Evolutionary conservation across 1,140 invertebrate species (phyloP).

Genomic region (Arion vulgaris): DNA sequence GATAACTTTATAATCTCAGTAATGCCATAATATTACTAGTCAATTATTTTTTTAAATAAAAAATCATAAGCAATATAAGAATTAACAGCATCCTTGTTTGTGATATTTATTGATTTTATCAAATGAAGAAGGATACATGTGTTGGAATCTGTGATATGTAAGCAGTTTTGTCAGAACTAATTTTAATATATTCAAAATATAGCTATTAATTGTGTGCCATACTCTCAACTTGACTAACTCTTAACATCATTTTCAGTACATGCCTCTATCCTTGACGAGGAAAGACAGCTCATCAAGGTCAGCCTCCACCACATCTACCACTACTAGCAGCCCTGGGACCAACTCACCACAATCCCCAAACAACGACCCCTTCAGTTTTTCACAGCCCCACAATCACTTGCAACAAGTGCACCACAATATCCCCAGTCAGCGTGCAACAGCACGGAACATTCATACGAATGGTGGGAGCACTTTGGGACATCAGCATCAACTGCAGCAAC

Average conservation of each 20-base stretch:
- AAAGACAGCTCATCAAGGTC: slow-evolving; percentile 79
- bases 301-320: slow-evolving; percentile 69
- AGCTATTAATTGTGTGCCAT: no score
- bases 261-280: slow-evolving; percentile 85
- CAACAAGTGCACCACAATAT: slow-evolving; percentile 74
- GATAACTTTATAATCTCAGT: no score
- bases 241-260: slow-evolving; percentile 77
- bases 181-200: no score
- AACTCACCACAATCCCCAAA: slow-evolving; percentile 64
- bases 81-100: no score
- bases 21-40: no score
- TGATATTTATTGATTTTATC: no score
- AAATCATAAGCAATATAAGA: no score
- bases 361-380: slow-evolving; percentile 61
- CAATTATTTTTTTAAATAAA: no score
- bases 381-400: slow-evolving; percentile 66
- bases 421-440: slow-evolving; percentile 36
- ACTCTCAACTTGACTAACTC: no score
- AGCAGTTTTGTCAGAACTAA: no score
- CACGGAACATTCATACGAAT: slow-evolving; percentile 24
- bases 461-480: slow-evolving; percentile 42
- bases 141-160: no score
- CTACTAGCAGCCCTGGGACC: slow-evolving; percentile 74
- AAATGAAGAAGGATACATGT: no score
- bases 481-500: neutral